Evolutionary conservation across 2,113 vertebrate species (phyloP).

Genomic region (Pelecanus crispus): DNA sequence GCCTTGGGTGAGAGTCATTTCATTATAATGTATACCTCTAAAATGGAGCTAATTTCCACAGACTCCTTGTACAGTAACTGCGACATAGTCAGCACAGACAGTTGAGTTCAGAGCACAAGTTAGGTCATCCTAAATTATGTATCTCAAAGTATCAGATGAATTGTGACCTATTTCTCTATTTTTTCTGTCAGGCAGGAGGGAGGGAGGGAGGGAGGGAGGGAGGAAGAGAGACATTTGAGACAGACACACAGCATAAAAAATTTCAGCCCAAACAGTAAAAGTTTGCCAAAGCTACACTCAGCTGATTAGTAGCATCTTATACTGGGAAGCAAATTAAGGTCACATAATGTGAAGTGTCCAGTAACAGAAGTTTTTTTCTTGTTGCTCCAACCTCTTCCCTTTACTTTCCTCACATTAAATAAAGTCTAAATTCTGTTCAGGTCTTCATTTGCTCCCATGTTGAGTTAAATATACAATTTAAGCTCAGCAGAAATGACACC

Average conservation of each 20-base stretch:
- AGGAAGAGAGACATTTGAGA: not conserved
- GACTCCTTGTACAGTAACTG: not conserved
- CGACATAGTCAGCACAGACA: not conserved
- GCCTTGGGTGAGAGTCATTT: not conserved
- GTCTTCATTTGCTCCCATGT: not conserved
- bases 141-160: not conserved
- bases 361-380: not conserved
- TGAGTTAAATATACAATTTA: not conserved
- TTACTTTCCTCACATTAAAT: not conserved
- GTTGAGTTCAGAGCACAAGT: not conserved
- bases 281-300: not conserved
- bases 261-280: not conserved
- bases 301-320: not conserved
- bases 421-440: not conserved
- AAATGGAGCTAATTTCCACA: not conserved
- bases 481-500: not conserved
- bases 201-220: not conserved
- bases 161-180: not conserved
- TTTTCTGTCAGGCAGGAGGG: not conserved
- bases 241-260: not conserved
- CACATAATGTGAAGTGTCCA: not conserved
- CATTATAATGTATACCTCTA: not conserved
- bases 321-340: not conserved
- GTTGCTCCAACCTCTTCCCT: not conserved
- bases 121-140: not conserved